These are phyloP conservation scores for Dendroctonus ponderosae DNA, from an alignment of 1,140 invertebrate species.

Conservation along the genomic window DNA sequence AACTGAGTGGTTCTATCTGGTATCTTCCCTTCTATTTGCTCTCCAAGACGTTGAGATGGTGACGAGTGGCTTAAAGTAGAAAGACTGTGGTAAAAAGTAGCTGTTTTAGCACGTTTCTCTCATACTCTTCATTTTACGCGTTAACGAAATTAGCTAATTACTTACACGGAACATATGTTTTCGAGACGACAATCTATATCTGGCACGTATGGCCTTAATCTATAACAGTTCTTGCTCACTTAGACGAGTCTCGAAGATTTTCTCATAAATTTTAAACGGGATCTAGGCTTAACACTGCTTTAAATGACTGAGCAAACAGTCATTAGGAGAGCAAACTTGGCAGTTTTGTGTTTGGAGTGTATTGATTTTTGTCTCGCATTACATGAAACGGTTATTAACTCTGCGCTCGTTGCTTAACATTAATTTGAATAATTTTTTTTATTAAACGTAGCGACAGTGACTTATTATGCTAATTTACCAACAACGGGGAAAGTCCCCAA, in stretches of 20 bases:
- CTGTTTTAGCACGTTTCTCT: conserved; percentile 16
- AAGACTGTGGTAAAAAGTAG: conserved; percentile 4
- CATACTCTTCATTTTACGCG: conserved; percentile 5
- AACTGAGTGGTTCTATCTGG: no score
- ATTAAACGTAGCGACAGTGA: background rate
- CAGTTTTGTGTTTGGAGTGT: background rate
- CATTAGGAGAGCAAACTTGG: conserved; percentile 13
- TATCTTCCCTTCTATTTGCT: no score
- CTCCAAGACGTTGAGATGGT: no score
- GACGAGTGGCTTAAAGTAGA: no score
- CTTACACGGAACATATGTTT: conserved; percentile 16
- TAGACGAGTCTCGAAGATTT: conserved; percentile 12
- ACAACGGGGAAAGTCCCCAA: no score
- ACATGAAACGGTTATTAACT: background rate
- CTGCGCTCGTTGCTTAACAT: background rate
- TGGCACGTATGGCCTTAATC: conserved; percentile 22
- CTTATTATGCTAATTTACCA: background rate
- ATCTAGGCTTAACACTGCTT: background rate
- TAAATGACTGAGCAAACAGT: conserved; percentile 18
- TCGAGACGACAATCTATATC: conserved; percentile 18
- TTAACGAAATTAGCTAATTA: conserved; percentile 17
- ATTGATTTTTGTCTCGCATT: background rate
- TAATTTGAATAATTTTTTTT: background rate
- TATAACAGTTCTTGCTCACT: conserved; percentile 17
- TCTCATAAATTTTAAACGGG: conserved; percentile 23